Base-by-base conservation (phyloP, 2,113 vertebrate genomes). In the Zonotrichia leucophrys region DNA sequence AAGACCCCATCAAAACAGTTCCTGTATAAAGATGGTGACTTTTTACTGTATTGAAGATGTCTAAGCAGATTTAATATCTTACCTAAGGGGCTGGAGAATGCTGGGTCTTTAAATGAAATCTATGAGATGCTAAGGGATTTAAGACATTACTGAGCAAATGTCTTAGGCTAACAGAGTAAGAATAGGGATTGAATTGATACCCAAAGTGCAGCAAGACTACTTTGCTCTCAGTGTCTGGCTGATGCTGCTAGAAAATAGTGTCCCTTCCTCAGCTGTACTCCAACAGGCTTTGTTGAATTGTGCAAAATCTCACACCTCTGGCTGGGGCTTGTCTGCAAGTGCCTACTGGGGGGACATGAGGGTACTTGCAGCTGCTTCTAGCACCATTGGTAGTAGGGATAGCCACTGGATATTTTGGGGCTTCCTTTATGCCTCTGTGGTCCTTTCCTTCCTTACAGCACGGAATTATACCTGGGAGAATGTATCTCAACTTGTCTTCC, bases 231-330 rank as follows among this genome's bases (percentile, higher is more conserved):
- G 21, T 10, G 8, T 42, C 72, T 59, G 30, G 30, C 53, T 49
- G 17, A 20, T 18, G 11, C 64, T 84, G 55, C 31, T 68, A 55
- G 72, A 47, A 86, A 76, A 64, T 14, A 23, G 23, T 7, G 33
- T 77, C 41, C 42, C 81, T 94, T 77, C 31, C 5, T 60, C 41
- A 75, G 27, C 11, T 2, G 1, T 18, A 11, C 37, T 62, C n/a
- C 1, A 0, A 7, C 22, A 69, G 46, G 39, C 60, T 70, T 64
- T 0, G 0, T 6, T 37, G 49, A 84, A 49, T 12, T 58, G 50
- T 0, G 0, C 66, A 58, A 31, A 55, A 50, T 46, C 33, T 62
- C 0, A 9, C 30, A 22, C 7, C 55, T 66, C 64, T 1, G 1
- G 6, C 23, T 64, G 62, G 11, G 46, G 49, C 56, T 87, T 37